phyloP scores from a whole-genome alignment of 2,113 vertebrate genomes.

The Ahaetulla prasina region DNA sequence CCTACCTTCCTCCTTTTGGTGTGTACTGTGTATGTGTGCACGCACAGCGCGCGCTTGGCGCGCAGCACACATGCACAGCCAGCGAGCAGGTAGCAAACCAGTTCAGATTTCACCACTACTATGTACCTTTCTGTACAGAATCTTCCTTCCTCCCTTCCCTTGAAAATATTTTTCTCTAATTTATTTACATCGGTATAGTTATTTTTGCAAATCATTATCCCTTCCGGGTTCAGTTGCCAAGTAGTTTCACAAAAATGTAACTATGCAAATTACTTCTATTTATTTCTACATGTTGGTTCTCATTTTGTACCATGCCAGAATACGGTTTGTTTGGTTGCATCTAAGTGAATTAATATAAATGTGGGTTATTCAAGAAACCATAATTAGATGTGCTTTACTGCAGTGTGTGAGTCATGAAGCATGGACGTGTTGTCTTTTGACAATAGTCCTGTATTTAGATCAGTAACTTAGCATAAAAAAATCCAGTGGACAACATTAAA shows the following conservation, averaged over 20 bases:
- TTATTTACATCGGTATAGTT: not conserved
- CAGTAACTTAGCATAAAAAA: not conserved
- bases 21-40: too few relatives aligned
- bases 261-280: not conserved
- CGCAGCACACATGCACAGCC: too few relatives aligned
- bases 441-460: not conserved
- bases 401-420: not conserved
- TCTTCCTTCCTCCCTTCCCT: not conserved
- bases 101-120: not conserved
- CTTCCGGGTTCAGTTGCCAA: not conserved
- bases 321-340: not conserved
- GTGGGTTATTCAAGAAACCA: not conserved
- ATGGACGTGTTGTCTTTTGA: not conserved
- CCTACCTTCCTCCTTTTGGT: too few relatives aligned
- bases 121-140: not conserved
- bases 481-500: not conserved
- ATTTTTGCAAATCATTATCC: not conserved
- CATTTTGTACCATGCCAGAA: not conserved
- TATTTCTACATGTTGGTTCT: not conserved
- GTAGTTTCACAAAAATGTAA: not conserved
- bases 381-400: not conserved
- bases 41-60: too few relatives aligned
- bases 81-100: too few relatives aligned
- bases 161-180: not conserved
- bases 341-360: not conserved